These are phyloP conservation scores for Ceratosolen fusciceps DNA, from an alignment of 1,140 invertebrate genomes.

Conservation along the genomic window DNA sequence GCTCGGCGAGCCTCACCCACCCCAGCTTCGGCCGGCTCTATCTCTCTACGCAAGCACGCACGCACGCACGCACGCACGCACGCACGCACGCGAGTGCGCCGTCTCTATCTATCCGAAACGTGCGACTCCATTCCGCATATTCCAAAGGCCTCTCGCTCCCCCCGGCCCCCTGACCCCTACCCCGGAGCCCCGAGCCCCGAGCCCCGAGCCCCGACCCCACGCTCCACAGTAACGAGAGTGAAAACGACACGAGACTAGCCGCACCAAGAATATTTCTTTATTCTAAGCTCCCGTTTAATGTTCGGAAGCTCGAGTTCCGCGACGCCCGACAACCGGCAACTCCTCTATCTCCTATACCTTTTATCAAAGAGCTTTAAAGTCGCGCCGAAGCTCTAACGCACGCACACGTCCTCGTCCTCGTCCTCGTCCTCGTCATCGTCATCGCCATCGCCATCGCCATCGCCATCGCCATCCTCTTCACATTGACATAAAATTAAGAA, in stretches of 20 bases:
- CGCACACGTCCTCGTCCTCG: no score
- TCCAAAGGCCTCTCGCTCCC: neutral
- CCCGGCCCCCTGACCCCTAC: no score
- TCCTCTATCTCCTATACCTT: neutral
- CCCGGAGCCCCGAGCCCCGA: no score
- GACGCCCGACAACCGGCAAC: neutral
- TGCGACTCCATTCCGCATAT: neutral
- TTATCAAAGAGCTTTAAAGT: no score
- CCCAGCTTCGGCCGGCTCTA: conserved; percentile 6
- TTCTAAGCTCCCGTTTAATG: conserved; percentile 1
- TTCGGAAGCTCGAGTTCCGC: conserved; percentile 3
- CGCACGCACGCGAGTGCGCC: no score
- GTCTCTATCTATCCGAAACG: conserved; percentile 4
- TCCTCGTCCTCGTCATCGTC: no score
- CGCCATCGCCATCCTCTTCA: no score
- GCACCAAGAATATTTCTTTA: conserved; percentile 38
- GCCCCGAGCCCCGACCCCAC: no score
- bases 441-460: no score
- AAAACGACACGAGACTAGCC: neutral
- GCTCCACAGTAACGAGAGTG: neutral
- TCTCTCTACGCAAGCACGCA: neutral
- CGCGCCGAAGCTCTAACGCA: no score
- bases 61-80: no score
- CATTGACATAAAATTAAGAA: no score
- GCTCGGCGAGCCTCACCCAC: neutral